phyloP scores from a whole-genome alignment of 2,888 invertebrate genomes.

The Caenorhabditis afra region DNA sequence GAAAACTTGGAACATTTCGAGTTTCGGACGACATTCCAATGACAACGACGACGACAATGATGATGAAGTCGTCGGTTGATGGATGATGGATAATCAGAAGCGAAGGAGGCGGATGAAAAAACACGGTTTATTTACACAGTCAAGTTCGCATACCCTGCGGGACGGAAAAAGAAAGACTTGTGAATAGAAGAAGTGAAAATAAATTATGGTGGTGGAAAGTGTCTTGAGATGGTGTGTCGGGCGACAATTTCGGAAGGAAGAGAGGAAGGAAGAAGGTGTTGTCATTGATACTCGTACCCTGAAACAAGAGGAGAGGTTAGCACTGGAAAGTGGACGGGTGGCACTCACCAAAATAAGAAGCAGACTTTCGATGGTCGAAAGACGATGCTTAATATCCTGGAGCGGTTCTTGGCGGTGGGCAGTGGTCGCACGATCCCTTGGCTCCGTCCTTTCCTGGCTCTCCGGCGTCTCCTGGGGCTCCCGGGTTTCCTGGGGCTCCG shows the following conservation, averaged over 20 bases:
- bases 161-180: slow-evolving; percentile 13
- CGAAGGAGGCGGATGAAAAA: slow-evolving; percentile 30
- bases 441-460: slow-evolving; percentile 68
- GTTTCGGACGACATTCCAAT: slow-evolving; percentile 52
- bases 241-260: slow-evolving; percentile 12
- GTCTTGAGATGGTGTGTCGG: slow-evolving; percentile 50
- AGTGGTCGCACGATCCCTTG: slow-evolving; percentile 65
- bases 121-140: slow-evolving; percentile 49
- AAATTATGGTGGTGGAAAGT: slow-evolving; percentile 32
- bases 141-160: slow-evolving; percentile 51
- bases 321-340: background rate
- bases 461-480: slow-evolving; percentile 71
- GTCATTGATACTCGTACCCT: slow-evolving; percentile 59
- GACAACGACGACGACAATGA: too few species aligned
- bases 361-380: slow-evolving; percentile 22
- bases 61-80: background rate
- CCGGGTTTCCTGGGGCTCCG: slow-evolving; percentile 69
- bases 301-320: too few species aligned
- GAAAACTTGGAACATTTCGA: slow-evolving; percentile 54
- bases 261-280: slow-evolving; percentile 36
- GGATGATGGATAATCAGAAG: slow-evolving; percentile 24
- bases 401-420: slow-evolving; percentile 64
- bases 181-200: slow-evolving; percentile 18
- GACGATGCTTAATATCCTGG: slow-evolving; percentile 54
- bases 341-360: slow-evolving; percentile 47